Evolutionary conservation across 2,113 vertebrate species (phyloP).

Genomic region (Neodon shergylaensis): DNA sequence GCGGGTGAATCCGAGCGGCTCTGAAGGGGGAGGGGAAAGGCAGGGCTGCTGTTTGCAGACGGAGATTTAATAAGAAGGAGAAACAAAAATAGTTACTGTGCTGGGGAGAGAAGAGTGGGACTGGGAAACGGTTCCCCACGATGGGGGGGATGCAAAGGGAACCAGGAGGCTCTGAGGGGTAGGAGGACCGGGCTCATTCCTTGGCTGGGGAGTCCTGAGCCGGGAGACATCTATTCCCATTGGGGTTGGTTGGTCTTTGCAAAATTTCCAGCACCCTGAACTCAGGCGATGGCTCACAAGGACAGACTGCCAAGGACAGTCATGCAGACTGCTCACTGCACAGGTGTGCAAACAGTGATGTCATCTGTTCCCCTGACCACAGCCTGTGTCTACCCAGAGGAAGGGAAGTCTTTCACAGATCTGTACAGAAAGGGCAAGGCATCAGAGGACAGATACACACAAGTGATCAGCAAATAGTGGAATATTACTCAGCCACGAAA

Average conservation of each 20-base stretch:
- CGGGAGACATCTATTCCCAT: background rate
- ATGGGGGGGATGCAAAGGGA: background rate
- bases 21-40: background rate
- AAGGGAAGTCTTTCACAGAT: background rate
- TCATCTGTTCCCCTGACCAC: too few relatives aligned
- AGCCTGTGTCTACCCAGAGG: background rate
- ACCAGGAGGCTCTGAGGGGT: background rate
- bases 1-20: background rate
- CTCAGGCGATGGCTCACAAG: rapidly evolving
- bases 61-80: slow-evolving; percentile 81
- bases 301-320: background rate
- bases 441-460: background rate
- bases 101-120: background rate
- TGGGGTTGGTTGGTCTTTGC: background rate
- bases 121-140: background rate
- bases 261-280: background rate
- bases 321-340: background rate
- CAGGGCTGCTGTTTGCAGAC: slow-evolving; percentile 70
- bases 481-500: background rate
- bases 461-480: background rate
- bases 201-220: background rate
- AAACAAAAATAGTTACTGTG: slow-evolving; percentile 77
- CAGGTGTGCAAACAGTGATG: background rate
- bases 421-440: background rate
- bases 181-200: background rate